These are phyloP conservation scores for Phallusia fumigata DNA, from an alignment of 23 tunicate species.

Conservation along the genomic window DNA sequence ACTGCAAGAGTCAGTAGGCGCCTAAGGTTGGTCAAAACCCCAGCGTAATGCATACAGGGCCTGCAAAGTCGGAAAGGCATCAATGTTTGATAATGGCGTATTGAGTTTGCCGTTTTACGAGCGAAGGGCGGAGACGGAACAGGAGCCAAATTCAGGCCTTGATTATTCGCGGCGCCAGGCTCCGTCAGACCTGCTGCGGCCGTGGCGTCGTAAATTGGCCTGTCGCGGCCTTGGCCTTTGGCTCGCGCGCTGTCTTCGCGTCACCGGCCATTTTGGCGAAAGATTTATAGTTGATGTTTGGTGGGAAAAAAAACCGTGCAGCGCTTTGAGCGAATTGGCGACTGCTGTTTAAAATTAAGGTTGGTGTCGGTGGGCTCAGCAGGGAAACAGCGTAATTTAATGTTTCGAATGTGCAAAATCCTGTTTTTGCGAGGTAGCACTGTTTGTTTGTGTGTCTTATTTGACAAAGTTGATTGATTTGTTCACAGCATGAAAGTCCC, in stretches of 20 bases:
- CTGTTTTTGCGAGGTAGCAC: too few relatives aligned
- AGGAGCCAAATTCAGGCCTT: neutral
- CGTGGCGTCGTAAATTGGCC: constrained; percentile 8
- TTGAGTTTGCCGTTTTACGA: constrained; percentile 4
- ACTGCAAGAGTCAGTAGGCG: too few relatives aligned
- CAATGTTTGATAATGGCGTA: neutral
- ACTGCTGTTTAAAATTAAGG: too few relatives aligned
- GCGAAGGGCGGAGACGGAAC: neutral
- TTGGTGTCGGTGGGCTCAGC: too few relatives aligned
- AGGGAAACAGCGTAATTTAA: too few relatives aligned
- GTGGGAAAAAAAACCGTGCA: too few relatives aligned
- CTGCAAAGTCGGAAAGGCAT: neutral
- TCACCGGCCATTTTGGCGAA: neutral
- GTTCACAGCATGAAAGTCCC: too few relatives aligned
- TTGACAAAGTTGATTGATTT: too few relatives aligned
- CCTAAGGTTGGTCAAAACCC: too few relatives aligned
- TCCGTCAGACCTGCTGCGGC: neutral
- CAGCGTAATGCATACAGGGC: neutral
- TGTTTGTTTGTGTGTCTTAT: too few relatives aligned
- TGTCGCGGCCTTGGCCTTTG: constrained; percentile 1
- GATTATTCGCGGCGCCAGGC: neutral
- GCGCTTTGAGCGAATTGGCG: too few relatives aligned
- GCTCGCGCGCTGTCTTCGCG: neutral
- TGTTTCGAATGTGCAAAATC: too few relatives aligned
- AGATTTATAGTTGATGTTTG: neutral